These are phyloP conservation scores for Melitaea cinxia DNA, from an alignment of 1,140 invertebrate genomes.

Conservation along the genomic window DNA sequence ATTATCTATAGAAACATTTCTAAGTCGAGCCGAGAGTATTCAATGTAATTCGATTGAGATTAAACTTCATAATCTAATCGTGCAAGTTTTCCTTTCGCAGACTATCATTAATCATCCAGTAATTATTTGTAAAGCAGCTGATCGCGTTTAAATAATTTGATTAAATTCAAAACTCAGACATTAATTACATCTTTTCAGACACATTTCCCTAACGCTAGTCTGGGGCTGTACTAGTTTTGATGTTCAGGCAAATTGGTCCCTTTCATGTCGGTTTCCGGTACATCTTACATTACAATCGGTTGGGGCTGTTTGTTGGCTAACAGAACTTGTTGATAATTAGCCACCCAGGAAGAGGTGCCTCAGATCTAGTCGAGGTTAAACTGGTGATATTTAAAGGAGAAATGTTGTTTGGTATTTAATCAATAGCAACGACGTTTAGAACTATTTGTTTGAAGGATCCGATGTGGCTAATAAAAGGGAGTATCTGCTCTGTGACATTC, in stretches of 20 bases:
- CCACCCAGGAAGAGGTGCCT: slow-evolving; percentile 24
- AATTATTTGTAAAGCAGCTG: background rate
- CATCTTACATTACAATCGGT: slow-evolving; percentile 50
- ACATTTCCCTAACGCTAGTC: slow-evolving; percentile 27
- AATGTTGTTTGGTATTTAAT: slow-evolving; percentile 19
- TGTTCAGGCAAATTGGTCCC: slow-evolving; percentile 65
- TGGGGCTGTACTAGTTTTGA: slow-evolving; percentile 34
- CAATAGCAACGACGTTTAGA: slow-evolving; percentile 7
- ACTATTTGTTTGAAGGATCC: slow-evolving; percentile 11
- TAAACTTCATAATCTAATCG: background rate
- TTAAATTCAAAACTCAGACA: background rate
- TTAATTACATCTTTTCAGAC: slow-evolving; percentile 7
- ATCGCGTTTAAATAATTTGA: background rate
- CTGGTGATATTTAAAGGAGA: slow-evolving; percentile 21
- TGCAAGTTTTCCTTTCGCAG: background rate
- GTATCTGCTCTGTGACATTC: background rate
- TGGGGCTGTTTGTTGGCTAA: slow-evolving; percentile 43
- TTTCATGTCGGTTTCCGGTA: slow-evolving; percentile 65
- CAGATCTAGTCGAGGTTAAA: slow-evolving; percentile 18
- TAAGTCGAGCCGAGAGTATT: background rate
- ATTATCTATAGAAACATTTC: background rate
- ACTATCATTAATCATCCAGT: background rate
- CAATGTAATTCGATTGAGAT: background rate
- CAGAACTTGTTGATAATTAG: slow-evolving; percentile 49
- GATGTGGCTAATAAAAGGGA: slow-evolving; percentile 10